Evolutionary conservation across 2,888 invertebrate genomes (phyloP).

Genomic region (Hypomecis atomaria): DNA sequence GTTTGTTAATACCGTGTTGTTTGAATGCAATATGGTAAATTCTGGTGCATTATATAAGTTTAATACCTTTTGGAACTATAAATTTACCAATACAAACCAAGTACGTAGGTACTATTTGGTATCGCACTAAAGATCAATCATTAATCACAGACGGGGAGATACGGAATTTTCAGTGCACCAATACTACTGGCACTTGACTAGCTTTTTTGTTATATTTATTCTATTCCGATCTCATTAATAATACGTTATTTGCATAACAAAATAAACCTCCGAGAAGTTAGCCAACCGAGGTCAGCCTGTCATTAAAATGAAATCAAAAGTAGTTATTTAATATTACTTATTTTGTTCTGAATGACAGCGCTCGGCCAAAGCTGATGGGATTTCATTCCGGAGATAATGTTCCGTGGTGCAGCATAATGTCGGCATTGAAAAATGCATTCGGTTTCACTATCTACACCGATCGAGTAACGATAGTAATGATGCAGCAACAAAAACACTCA

Average conservation of each 20-base stretch:
- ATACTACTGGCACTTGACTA: neutral
- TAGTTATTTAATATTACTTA: conserved; percentile 64
- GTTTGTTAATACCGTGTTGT: too few relatives aligned
- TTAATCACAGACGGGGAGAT: too few relatives aligned
- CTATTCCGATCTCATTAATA: conserved; percentile 39
- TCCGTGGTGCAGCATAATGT: conserved; percentile 44
- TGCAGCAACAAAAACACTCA: conserved; percentile 24
- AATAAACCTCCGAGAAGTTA: conserved; percentile 50
- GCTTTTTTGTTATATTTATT: neutral
- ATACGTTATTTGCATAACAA: conserved; percentile 44
- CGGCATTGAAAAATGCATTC: conserved; percentile 45
- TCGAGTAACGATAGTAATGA: conserved; percentile 30
- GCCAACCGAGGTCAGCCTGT: conserved; percentile 55
- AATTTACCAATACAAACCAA: too few relatives aligned
- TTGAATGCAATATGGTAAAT: too few relatives aligned
- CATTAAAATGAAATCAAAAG: conserved; percentile 73
- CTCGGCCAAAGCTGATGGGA: conserved; percentile 47
- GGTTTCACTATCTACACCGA: conserved; percentile 33
- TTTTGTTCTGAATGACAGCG: conserved; percentile 52
- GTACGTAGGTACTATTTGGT: too few relatives aligned
- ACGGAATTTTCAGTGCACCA: too few relatives aligned
- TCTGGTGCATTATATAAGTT: too few relatives aligned
- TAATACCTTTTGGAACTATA: too few relatives aligned
- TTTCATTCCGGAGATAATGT: conserved; percentile 58
- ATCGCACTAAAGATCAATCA: too few relatives aligned